Evolutionary conservation across 2,888 invertebrate genomes (phyloP), one percentile per base, ranked within the genome.

Genomic region (Caenorhabditis japonica): DNA sequence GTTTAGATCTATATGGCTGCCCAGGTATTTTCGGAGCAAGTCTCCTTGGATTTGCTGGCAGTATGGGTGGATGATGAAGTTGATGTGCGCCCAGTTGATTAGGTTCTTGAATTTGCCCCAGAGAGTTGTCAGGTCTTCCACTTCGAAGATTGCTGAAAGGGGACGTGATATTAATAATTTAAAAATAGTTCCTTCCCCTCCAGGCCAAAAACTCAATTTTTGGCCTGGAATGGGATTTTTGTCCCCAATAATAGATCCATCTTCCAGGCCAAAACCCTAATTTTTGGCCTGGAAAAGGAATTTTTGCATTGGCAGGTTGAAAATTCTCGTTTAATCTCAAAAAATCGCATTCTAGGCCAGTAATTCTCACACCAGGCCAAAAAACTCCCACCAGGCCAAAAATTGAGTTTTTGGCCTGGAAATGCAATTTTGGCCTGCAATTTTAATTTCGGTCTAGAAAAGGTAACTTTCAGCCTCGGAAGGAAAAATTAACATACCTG

Each of bases 61-160:
- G 15, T 73, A 55, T 1, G 59, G 55, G 25, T 39, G 15, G 33
- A 66, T 36, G 49, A 62, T 59, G n/a, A 27, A 70, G 38, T 62
- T 62, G 62, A 49, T 60, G 23, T 66, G 60, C n/a, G 58, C 47
- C 69, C 69, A 70, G 36, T 59, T 49, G 30, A 64, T 5, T 0
- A 75, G 53, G 21, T 75, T 75, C n/a, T 23, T 44, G 13, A 70
- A 21, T 15, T 58, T 27, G 0, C 75, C 70, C 21, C 19, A 25
- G 23, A 64, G 27, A 0, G 47, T 64, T 12, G 41, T 12, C n/a
- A 70, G 59, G 39, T 75, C 59, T 25, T 69, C 62, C 2, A 39
- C 39, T 30, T 61, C 52, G 38, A 74, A 58, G 1, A 62, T 7
- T n/a, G 62, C 73, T 74, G 61, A 7, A 59, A 44, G n/a, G n/a